Evolutionary conservation across 1,140 invertebrate species (phyloP).

Genomic region (Artemia franciscana): DNA sequence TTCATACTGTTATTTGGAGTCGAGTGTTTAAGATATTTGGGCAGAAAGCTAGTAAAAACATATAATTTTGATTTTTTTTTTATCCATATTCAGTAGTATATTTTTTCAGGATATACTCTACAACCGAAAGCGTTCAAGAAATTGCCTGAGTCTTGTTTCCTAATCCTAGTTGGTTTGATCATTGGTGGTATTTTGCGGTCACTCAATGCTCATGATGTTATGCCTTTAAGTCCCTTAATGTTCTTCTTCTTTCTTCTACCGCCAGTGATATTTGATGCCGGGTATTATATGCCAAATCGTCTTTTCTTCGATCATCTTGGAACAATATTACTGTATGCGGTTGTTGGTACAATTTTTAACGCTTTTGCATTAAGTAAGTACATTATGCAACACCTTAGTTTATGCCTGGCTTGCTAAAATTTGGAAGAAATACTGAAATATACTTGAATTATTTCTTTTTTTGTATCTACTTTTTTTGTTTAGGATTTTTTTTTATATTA

Average conservation of each 20-base stretch:
- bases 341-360: slow-evolving; percentile 87
- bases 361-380: slow-evolving; percentile 78
- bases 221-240: slow-evolving; percentile 67
- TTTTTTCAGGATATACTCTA: slow-evolving; percentile 75
- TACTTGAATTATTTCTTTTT: too few relatives aligned
- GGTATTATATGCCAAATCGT: slow-evolving; percentile 92
- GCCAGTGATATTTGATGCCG: slow-evolving; percentile 86
- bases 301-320: slow-evolving; percentile 90
- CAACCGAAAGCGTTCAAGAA: slow-evolving; percentile 59
- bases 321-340: slow-evolving; percentile 82
- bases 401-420: too few relatives aligned
- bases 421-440: too few relatives aligned
- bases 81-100: too few relatives aligned
- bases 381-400: too few relatives aligned
- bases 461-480: too few relatives aligned
- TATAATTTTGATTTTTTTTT: too few relatives aligned
- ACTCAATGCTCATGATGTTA: slow-evolving; percentile 48
- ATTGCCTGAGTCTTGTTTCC: slow-evolving; percentile 83
- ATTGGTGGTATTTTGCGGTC: slow-evolving; percentile 60
- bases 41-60: too few relatives aligned
- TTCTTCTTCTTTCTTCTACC: slow-evolving; percentile 92
- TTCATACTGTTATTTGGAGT: too few relatives aligned
- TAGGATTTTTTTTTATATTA: too few relatives aligned
- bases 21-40: too few relatives aligned
- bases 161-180: slow-evolving; percentile 79